These are phyloP conservation scores for Nansenia antarctica DNA, from an alignment of 2,113 vertebrate genomes.

Conservation along the genomic window DNA sequence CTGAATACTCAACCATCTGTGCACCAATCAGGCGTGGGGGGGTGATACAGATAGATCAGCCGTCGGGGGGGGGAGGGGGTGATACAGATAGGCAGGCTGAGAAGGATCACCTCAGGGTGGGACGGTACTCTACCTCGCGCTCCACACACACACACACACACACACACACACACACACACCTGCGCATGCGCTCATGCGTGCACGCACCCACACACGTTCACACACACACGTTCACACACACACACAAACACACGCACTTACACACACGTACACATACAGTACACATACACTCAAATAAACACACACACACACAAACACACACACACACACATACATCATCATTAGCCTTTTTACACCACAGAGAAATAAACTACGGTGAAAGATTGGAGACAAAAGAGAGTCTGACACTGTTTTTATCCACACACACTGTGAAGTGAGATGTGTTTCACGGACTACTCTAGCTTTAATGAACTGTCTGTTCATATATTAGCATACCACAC, in stretches of 20 bases:
- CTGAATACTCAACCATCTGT: constrained; percentile 96
- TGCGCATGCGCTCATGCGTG: no score
- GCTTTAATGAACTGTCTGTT: constrained; percentile 3
- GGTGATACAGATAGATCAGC: constrained; percentile 86
- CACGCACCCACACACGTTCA: no score
- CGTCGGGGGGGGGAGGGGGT: constrained; percentile 86
- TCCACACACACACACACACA: constrained; percentile 34
- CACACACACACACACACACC: constrained; percentile 39
- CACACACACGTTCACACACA: background rate
- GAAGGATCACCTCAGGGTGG: constrained; percentile 52
- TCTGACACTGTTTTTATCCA: background rate
- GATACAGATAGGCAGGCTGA: constrained; percentile 85
- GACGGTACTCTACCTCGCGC: constrained; percentile 34
- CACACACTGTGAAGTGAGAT: no score
- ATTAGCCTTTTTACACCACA: background rate
- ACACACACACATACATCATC: constrained; percentile 1
- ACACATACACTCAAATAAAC: no score
- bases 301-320: constrained; percentile 23
- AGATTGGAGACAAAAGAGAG: background rate
- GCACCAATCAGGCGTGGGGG: constrained; percentile 85
- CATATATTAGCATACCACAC: background rate
- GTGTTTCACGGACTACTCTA: background rate
- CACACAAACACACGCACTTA: constrained; percentile 25
- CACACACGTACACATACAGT: constrained; percentile 40
- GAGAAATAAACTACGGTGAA: constrained; percentile 17